These are phyloP conservation scores for Battus philenor DNA, from an alignment of 1,140 invertebrate species.

Conservation along the genomic window DNA sequence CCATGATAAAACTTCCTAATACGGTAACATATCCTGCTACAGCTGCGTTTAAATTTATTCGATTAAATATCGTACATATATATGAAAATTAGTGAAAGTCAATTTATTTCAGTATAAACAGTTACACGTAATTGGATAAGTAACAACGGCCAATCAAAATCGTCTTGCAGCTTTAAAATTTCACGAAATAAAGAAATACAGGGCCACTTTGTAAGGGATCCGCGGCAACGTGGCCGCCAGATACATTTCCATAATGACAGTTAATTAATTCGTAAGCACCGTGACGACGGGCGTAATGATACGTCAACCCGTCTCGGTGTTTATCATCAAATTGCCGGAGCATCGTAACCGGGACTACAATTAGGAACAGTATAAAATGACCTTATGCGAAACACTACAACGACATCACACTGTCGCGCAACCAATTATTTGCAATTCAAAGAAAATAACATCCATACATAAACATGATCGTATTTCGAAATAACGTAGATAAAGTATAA, in stretches of 20 bases:
- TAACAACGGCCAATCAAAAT: constrained; percentile 7
- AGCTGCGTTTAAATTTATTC: too few species aligned
- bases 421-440: constrained; percentile 1
- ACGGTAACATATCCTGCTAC: too few species aligned
- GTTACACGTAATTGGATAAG: constrained; percentile 12
- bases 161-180: constrained; percentile 4
- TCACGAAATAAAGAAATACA: constrained; percentile 9
- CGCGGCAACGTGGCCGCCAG: constrained; percentile 1
- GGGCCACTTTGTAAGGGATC: constrained; percentile 8
- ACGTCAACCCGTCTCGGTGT: constrained; percentile 22
- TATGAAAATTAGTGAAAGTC: constrained; percentile 1
- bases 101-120: constrained; percentile 13
- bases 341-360: constrained; percentile 24
- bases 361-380: constrained; percentile 22
- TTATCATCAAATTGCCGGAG: constrained; percentile 40
- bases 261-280: constrained; percentile 41
- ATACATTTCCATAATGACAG: constrained; percentile 46
- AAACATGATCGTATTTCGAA: neutral
- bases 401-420: constrained; percentile 5
- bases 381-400: neutral
- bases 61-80: too few species aligned
- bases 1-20: too few species aligned
- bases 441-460: too few species aligned
- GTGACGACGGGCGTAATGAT: constrained; percentile 30
- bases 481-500: neutral